Conservation (phyloP, 2,113 vertebrate species). For the Dendrocopos noguchii region DNA sequence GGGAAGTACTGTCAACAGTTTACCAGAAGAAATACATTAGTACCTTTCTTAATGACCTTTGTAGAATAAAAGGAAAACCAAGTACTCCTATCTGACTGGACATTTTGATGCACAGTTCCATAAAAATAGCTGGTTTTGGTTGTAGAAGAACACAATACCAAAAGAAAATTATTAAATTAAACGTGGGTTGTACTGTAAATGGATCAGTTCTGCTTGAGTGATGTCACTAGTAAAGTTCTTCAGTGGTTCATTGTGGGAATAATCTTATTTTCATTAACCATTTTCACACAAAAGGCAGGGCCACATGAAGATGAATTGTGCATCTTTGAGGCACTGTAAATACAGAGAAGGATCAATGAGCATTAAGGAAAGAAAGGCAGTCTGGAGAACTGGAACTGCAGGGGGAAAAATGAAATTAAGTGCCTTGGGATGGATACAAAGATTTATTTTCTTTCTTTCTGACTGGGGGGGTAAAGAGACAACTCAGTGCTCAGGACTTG, state of each 20-base stretch:
- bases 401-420: background rate
- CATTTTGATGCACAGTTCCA: background rate
- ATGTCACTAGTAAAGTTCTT: background rate
- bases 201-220: background rate
- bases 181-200: fast-evolving
- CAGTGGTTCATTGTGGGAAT: background rate
- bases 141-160: background rate
- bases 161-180: background rate
- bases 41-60: background rate
- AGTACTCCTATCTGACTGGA: background rate
- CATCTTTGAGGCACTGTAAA: background rate
- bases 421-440: too few relatives aligned
- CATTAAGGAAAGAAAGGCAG: background rate
- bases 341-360: background rate
- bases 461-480: background rate
- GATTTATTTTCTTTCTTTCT: background rate
- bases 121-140: background rate
- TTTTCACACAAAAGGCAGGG: background rate
- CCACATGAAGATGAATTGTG: background rate
- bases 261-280: background rate
- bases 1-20: background rate
- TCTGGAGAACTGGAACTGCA: background rate
- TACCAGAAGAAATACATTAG: background rate
- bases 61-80: background rate
- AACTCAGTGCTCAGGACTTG: background rate